These are phyloP conservation scores for Actinernus sp. DNA, from an alignment of 92 coral and sea anemone species.

Conservation along the genomic window DNA sequence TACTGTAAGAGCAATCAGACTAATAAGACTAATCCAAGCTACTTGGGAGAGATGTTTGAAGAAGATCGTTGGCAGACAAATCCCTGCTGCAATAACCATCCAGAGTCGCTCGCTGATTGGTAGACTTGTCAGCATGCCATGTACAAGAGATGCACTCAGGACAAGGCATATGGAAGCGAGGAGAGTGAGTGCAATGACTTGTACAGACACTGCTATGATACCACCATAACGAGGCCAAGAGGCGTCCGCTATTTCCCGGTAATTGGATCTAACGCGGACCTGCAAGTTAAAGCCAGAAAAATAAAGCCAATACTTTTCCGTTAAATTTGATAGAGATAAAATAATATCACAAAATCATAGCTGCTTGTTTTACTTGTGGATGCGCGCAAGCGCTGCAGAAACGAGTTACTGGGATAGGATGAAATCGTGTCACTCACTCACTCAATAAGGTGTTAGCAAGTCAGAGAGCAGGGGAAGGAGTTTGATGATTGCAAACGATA, in stretches of 20 bases:
- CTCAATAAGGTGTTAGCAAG: no score
- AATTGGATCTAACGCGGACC: constrained; percentile 57
- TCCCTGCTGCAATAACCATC: constrained; percentile 56
- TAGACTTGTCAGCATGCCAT: constrained; percentile 6
- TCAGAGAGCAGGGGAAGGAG: no score
- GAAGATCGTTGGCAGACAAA: constrained; percentile 57
- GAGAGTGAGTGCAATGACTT: constrained; percentile 40
- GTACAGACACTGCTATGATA: constrained; percentile 33
- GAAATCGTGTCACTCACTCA: no score
- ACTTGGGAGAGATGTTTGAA: constrained; percentile 46
- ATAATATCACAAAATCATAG: no score
- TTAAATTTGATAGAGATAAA: no score
- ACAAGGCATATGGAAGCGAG: constrained; percentile 62
- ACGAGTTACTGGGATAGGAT: no score
- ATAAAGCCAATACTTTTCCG: no score
- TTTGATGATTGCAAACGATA: no score
- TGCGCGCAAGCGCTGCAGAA: no score
- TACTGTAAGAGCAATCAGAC: constrained; percentile 33
- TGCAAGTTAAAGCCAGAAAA: background rate
- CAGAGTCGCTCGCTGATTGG: constrained; percentile 29
- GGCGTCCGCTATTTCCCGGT: constrained; percentile 56
- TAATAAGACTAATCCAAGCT: constrained; percentile 69
- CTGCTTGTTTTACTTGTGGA: no score
- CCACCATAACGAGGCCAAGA: constrained; percentile 66
- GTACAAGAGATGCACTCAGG: constrained; percentile 50